These are phyloP conservation scores for Porphyrio hochstetteri DNA, from an alignment of 2,113 vertebrate species.

Conservation along the genomic window DNA sequence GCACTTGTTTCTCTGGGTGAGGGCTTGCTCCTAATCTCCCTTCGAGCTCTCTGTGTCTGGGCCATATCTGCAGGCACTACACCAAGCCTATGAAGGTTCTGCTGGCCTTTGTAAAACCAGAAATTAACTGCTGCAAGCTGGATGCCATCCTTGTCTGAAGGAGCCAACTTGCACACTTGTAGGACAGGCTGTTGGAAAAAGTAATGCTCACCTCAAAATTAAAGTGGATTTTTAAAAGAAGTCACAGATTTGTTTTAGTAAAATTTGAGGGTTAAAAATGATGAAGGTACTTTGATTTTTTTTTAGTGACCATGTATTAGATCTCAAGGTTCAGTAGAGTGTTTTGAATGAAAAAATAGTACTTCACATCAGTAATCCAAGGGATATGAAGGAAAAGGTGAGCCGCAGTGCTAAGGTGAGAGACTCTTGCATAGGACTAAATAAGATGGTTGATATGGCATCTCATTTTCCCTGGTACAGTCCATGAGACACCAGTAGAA, in stretches of 20 bases:
- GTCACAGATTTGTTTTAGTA: not conserved
- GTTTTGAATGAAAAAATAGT: not conserved
- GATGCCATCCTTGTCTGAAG: not conserved
- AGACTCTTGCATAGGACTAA: not conserved
- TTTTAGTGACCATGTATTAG: not conserved
- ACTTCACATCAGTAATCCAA: not conserved
- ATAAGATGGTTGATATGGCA: rapidly evolving
- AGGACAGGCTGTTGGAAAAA: not conserved
- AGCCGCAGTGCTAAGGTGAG: not conserved
- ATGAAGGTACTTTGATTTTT: not conserved
- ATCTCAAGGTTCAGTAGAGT: not conserved
- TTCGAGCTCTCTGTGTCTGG: not conserved
- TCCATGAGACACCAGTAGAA: not conserved
- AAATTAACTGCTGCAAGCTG: not conserved
- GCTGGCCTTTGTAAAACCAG: not conserved
- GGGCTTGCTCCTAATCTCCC: not conserved
- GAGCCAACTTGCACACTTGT: not conserved
- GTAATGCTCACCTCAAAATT: not conserved
- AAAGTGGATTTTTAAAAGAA: not conserved
- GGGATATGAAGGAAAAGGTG: not conserved
- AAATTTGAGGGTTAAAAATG: not conserved
- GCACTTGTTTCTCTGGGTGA: rapidly evolving
- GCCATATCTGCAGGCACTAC: not conserved
- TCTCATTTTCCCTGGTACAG: not conserved
- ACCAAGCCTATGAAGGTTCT: not conserved